Base-by-base conservation (phyloP, 2,113 vertebrate species). In the Oncorhynchus gorbuscha region DNA sequence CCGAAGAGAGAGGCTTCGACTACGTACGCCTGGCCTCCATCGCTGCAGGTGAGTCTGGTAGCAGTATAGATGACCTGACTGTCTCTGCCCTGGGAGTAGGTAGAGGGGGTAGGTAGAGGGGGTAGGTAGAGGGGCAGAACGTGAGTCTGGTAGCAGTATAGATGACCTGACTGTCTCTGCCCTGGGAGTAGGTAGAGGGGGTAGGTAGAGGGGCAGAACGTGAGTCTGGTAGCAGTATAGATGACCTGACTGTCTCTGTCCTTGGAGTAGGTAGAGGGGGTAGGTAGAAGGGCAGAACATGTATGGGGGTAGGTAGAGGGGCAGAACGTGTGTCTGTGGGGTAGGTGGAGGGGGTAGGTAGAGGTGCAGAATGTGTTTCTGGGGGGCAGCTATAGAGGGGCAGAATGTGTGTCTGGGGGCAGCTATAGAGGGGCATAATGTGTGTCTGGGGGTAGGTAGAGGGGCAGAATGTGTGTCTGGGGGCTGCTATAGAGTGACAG, bases 1-100 rank as follows among this genome's bases (percentile, higher is more conserved):
- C 95, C 0, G 95, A 96, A 74, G 81, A 95, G 85, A 90, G 94
- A 51, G 95, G 93, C 68, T 95, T 94, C 0, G 95, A 96, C 81
- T 97, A 96, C 0, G 96, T 96, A 1, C 94, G 96, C 0, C 90
- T 97, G 92, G 96, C 96, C 0, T 96, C 96, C 80, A 97, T 97
- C 66, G 95, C 95, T 3, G 95, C 95, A 92, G 95, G 96, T 97
- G 89, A 82, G 81, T 58, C 39, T 45, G 39, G 39, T 45, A 20
- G 20, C 9, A n/a, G 20, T 5, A 70, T 9, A 22, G 55, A 71
- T 45, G 28, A 16, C 24, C 8, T 45, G 39, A 45, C 39, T 45
- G 39, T 45, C 2, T 45, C 39, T 45, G 39, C 39, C 39, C 39
- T 45, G 65, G 9, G 24, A 26, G 64, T n/a, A 66, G n/a, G 64